A percentile compares a stretch with the other conserved stretches of the same genome.
These are phyloP conservation scores for Heloderma charlesbogerti DNA, from an alignment of 2,113 vertebrate genomes.

Conservation along the genomic window DNA sequence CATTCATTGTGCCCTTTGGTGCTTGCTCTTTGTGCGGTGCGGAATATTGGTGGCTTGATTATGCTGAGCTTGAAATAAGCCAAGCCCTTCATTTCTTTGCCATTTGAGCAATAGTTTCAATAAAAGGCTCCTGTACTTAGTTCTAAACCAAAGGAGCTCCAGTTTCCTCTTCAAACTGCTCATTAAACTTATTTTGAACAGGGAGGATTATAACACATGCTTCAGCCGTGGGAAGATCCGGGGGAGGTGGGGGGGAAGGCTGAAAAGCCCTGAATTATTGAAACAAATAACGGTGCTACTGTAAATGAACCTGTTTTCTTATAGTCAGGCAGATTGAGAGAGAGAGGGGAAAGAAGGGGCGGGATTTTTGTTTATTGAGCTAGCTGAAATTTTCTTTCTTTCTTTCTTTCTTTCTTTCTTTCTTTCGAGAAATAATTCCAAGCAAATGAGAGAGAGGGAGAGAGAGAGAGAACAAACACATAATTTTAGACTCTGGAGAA, in stretches of 20 bases:
- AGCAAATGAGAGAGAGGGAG: slow-evolving; percentile 40
- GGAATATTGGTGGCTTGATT: slow-evolving; percentile 26
- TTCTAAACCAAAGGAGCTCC: slow-evolving; percentile 61
- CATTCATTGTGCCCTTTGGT: slow-evolving; percentile 21
- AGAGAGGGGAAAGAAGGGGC: not conserved
- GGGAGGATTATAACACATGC: slow-evolving; percentile 30
- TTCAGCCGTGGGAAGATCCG: not conserved
- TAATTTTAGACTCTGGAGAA: slow-evolving; percentile 66
- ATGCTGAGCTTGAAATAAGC: slow-evolving; percentile 48
- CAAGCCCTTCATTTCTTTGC: slow-evolving; percentile 56
- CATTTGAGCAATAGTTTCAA: slow-evolving; percentile 53
- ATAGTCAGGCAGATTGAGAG: slow-evolving; percentile 29
- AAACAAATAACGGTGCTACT: slow-evolving; percentile 35
- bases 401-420: not conserved
- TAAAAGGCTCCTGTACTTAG: slow-evolving; percentile 31
- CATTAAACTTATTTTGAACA: slow-evolving; percentile 57
- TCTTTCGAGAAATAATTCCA: slow-evolving; percentile 26
- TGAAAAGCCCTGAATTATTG: slow-evolving; percentile 19
- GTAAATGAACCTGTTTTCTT: slow-evolving; percentile 47
- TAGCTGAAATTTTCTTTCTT: not conserved
- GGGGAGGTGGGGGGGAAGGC: not conserved
- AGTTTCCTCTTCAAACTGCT: slow-evolving; percentile 54
- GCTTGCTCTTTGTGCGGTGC: slow-evolving; percentile 24
- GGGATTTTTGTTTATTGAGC: slow-evolving; percentile 11
- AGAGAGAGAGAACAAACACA: not conserved